Evolutionary conservation across 2,888 invertebrate species (phyloP).

Genomic region (Minunthozetes semirufus): DNA sequence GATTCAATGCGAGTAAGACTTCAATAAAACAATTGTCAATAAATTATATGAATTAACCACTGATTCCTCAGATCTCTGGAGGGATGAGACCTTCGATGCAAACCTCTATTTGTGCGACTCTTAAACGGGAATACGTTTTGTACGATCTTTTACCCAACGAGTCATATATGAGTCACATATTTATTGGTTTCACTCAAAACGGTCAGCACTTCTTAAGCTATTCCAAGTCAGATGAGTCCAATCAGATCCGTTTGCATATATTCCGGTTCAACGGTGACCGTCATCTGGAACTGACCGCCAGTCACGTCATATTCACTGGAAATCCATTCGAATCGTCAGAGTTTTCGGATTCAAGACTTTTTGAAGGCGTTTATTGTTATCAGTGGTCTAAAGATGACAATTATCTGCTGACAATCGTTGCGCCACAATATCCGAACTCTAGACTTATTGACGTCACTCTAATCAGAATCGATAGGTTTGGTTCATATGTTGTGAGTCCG

Average conservation of each 20-base stretch:
- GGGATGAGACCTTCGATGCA: not conserved
- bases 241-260: slow-evolving; percentile 3
- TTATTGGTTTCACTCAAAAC: slow-evolving; percentile 34
- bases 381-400: slow-evolving; percentile 33
- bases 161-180: slow-evolving; percentile 39
- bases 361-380: slow-evolving; percentile 29
- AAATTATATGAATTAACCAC: not conserved
- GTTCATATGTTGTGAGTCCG: slow-evolving; percentile 27
- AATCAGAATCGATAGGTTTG: slow-evolving; percentile 1
- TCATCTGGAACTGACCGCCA: slow-evolving; percentile 10
- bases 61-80: not conserved
- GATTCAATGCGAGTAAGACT: not conserved
- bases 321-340: slow-evolving; percentile 7
- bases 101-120: not conserved
- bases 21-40: not conserved
- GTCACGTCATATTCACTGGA: slow-evolving; percentile 26
- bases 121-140: slow-evolving; percentile 23
- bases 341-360: not conserved
- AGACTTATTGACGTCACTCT: slow-evolving; percentile 16
- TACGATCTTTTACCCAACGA: not conserved
- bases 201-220: slow-evolving; percentile 33
- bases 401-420: slow-evolving; percentile 25
- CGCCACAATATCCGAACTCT: slow-evolving; percentile 25
- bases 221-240: not conserved
- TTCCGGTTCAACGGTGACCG: slow-evolving; percentile 14